These are phyloP conservation scores for Bombus waltoni DNA, from an alignment of 1,140 invertebrate species.

Conservation along the genomic window DNA sequence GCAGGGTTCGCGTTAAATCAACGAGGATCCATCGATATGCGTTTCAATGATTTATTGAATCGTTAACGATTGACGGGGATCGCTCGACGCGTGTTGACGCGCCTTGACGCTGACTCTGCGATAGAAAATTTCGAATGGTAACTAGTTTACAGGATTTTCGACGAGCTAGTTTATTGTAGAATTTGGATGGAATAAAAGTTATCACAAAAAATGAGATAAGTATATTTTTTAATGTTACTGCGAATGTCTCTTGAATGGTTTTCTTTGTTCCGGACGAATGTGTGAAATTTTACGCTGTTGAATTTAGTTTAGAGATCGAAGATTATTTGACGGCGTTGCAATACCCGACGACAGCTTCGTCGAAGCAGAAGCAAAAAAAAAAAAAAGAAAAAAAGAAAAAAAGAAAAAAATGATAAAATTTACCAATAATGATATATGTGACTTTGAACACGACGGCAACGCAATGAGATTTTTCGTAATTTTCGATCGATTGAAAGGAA, in stretches of 20 bases:
- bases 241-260: slow-evolving; percentile 12
- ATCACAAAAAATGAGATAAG: not conserved
- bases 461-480: not conserved
- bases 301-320: slow-evolving; percentile 6
- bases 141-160: slow-evolving; percentile 5
- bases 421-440: not conserved
- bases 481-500: not conserved
- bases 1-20: not conserved
- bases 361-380: not conserved
- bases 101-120: not conserved
- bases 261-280: not conserved
- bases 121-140: not conserved
- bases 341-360: not conserved
- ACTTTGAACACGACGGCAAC: not conserved
- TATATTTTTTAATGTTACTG: slow-evolving; percentile 41
- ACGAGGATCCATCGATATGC: not conserved
- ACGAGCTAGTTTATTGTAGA: not conserved
- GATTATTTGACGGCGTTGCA: not conserved
- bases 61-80: not conserved
- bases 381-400: not conserved
- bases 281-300: slow-evolving; percentile 9
- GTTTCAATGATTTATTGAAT: not conserved
- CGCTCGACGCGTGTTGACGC: not conserved
- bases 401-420: not conserved
- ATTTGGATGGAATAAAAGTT: slow-evolving; percentile 11